Evolutionary conservation across 2,113 vertebrate species (phyloP).

Genomic region (Notechis scutatus): DNA sequence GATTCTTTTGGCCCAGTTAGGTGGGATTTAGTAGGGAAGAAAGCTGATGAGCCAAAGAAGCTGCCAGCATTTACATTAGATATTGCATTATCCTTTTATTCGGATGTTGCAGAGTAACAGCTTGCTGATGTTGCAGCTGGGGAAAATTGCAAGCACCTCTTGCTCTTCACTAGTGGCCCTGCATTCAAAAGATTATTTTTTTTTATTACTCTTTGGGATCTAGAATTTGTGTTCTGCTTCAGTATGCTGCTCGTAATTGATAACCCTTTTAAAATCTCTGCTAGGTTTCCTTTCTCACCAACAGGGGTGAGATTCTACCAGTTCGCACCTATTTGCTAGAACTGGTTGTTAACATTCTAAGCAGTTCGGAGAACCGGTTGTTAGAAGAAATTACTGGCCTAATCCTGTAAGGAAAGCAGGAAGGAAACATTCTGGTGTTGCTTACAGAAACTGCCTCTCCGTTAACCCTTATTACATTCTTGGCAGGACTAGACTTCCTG

Average conservation of each 20-base stretch:
- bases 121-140: conserved; percentile 26
- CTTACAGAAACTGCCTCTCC: too few species aligned
- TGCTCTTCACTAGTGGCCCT: neutral
- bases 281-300: neutral
- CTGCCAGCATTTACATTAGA: conserved; percentile 22
- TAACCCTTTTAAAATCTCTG: neutral
- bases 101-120: conserved; percentile 13
- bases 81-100: conserved; percentile 16
- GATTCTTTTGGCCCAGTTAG: neutral
- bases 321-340: too few species aligned
- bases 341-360: too few species aligned
- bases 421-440: too few species aligned
- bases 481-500: too few species aligned
- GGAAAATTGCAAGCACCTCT: conserved; percentile 5
- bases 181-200: neutral
- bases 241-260: neutral
- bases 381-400: too few species aligned
- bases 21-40: neutral
- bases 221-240: neutral
- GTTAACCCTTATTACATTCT: too few species aligned
- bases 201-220: neutral
- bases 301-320: neutral
- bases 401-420: too few species aligned
- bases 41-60: conserved; percentile 1
- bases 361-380: too few species aligned